phyloP scores from a whole-genome alignment of 2,888 invertebrate species.

The Calliopum simillimum region DNA sequence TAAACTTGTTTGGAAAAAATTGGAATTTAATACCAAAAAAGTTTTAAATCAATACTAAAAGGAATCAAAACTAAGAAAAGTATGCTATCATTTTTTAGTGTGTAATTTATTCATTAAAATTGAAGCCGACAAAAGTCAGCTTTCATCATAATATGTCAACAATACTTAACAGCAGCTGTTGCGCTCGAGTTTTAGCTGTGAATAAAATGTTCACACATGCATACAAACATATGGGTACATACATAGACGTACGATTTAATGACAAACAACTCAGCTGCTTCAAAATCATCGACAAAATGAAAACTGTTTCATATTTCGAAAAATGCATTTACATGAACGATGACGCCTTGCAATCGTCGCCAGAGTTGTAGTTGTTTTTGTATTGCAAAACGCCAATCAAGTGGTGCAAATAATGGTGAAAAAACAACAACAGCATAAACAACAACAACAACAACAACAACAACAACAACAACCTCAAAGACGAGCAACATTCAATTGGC shows the following conservation, averaged over 20 bases:
- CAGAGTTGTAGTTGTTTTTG: too few relatives aligned
- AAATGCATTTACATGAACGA: slow-evolving; percentile 6
- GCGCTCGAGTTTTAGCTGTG: neutral
- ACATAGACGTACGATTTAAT: too few relatives aligned
- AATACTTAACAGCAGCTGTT: slow-evolving; percentile 27
- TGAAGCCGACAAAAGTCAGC: slow-evolving; percentile 10
- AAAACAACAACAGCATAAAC: slow-evolving; percentile 3
- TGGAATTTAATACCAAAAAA: too few relatives aligned
- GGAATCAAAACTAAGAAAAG: too few relatives aligned
- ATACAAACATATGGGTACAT: neutral
- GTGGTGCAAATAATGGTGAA: slow-evolving; percentile 12
- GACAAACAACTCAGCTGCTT: neutral
- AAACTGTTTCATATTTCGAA: slow-evolving; percentile 1
- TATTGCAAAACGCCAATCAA: slow-evolving; percentile 42
- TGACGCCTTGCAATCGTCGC: slow-evolving; percentile 24
- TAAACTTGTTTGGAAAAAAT: too few relatives aligned
- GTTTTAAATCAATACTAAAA: too few relatives aligned
- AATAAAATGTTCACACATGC: slow-evolving; percentile 21
- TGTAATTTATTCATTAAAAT: too few relatives aligned
- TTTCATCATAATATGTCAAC: slow-evolving; percentile 31
- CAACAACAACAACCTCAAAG: neutral
- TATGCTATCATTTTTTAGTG: too few relatives aligned
- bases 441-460: neutral
- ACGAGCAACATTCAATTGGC: slow-evolving; percentile 25
- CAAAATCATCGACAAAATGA: slow-evolving; percentile 27